phyloP scores from a whole-genome alignment of 2,888 invertebrate genomes.

The Drosophila helvetica region DNA sequence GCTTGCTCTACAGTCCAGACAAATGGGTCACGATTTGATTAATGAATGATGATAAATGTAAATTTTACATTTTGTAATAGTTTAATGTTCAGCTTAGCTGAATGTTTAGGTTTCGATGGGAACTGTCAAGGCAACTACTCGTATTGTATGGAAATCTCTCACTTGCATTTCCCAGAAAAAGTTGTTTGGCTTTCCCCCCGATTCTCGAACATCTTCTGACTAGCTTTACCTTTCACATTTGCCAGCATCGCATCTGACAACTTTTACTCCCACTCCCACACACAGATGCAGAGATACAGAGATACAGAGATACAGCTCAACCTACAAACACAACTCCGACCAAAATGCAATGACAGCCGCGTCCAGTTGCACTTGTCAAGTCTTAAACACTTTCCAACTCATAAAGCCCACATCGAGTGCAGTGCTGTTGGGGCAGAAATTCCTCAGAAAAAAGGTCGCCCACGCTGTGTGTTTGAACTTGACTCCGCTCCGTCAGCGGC shows the following conservation, averaged over 20 bases:
- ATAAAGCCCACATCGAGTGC: slow-evolving; percentile 52
- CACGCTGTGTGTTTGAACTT: slow-evolving; percentile 67
- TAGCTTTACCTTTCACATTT: slow-evolving; percentile 59
- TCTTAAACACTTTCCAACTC: slow-evolving; percentile 52
- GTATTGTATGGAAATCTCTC: background rate
- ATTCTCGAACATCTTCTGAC: slow-evolving; percentile 4
- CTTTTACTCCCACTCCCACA: slow-evolving; percentile 23
- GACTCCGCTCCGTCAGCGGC: slow-evolving; percentile 48
- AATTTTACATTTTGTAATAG: slow-evolving; percentile 13
- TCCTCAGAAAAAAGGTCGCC: slow-evolving; percentile 52
- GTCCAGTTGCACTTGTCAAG: slow-evolving; percentile 70
- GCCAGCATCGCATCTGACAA: slow-evolving; percentile 17
- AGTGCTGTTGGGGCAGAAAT: slow-evolving; percentile 35
- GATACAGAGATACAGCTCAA: slow-evolving; percentile 15
- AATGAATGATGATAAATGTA: slow-evolving; percentile 32
- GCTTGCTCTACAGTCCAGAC: slow-evolving; percentile 15
- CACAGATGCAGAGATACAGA: background rate
- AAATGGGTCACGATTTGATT: slow-evolving; percentile 52
- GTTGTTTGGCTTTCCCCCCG: slow-evolving; percentile 20
- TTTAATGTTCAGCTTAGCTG: slow-evolving; percentile 4
- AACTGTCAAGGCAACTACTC: background rate
- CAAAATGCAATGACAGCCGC: slow-evolving; percentile 36
- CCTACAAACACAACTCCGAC: slow-evolving; percentile 9
- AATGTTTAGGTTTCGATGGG: background rate
- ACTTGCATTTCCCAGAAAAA: slow-evolving; percentile 8